These are phyloP conservation scores for Alligator sinensis DNA, from an alignment of 2,113 vertebrate species.

Conservation along the genomic window DNA sequence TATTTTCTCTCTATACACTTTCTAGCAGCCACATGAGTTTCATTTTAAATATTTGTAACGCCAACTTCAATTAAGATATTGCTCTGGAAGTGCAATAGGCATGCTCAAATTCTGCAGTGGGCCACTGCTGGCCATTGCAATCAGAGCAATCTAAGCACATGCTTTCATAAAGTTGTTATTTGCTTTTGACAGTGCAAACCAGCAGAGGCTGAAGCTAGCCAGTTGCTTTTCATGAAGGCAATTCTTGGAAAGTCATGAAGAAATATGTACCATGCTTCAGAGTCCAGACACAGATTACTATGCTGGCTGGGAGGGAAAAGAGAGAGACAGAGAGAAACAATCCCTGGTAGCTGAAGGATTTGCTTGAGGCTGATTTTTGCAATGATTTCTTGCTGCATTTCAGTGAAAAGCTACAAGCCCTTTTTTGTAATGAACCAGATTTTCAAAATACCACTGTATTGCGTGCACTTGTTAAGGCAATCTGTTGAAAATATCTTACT, in stretches of 20 bases:
- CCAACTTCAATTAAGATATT: not conserved
- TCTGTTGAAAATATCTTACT: not conserved
- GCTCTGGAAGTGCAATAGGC: not conserved
- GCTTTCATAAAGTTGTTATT: conserved; percentile 6
- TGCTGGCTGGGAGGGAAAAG: not conserved
- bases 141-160: not conserved
- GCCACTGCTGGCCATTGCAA: not conserved
- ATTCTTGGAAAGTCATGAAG: conserved; percentile 32
- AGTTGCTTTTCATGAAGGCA: conserved; percentile 19
- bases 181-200: conserved; percentile 34
- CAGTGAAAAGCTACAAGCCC: not conserved
- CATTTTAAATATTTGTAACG: not conserved
- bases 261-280: not conserved
- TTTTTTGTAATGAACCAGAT: not conserved
- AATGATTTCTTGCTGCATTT: not conserved
- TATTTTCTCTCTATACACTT: no score
- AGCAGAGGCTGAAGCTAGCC: conserved; percentile 42
- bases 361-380: not conserved
- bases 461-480: not conserved
- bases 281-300: not conserved
- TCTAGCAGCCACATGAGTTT: not conserved
- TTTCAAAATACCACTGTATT: not conserved
- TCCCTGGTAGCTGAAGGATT: not conserved
- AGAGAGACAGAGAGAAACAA: not conserved
- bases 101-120: not conserved